phyloP scores from a whole-genome alignment of 2,888 invertebrate species.

The Lasioglossum vierecki region DNA sequence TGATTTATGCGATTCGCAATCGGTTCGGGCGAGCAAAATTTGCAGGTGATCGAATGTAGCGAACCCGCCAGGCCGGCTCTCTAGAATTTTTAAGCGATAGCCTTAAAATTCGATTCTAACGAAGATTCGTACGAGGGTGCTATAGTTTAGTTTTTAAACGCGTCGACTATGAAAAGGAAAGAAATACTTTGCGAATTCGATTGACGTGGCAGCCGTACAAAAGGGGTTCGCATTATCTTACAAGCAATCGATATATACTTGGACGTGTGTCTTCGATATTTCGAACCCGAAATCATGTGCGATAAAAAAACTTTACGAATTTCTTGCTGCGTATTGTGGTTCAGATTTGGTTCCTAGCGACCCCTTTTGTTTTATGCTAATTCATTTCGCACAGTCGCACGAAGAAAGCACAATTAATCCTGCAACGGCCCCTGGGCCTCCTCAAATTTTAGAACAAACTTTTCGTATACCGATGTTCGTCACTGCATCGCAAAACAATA shows the following conservation, averaged over 20 bases:
- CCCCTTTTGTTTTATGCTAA: conserved; percentile 36
- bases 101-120: conserved; percentile 64
- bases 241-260: background rate
- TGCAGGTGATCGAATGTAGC: conserved; percentile 52
- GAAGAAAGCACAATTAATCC: conserved; percentile 19
- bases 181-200: conserved; percentile 60
- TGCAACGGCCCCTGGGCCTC: background rate
- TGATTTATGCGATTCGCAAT: conserved; percentile 73
- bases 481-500: background rate
- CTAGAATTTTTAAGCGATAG: conserved; percentile 39
- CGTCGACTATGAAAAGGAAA: conserved; percentile 29
- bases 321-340: background rate
- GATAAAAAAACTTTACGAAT: background rate
- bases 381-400: conserved; percentile 49
- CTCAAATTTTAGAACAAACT: background rate
- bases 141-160: conserved; percentile 66
- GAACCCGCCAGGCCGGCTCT: conserved; percentile 22
- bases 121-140: conserved; percentile 71
- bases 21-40: conserved; percentile 61
- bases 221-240: conserved; percentile 51
- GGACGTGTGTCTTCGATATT: background rate
- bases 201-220: conserved; percentile 55
- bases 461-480: background rate
- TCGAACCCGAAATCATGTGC: background rate
- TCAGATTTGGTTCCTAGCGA: background rate